Base-by-base conservation (phyloP, 2,888 invertebrate genomes). In the Calliphora vomitoria region DNA sequence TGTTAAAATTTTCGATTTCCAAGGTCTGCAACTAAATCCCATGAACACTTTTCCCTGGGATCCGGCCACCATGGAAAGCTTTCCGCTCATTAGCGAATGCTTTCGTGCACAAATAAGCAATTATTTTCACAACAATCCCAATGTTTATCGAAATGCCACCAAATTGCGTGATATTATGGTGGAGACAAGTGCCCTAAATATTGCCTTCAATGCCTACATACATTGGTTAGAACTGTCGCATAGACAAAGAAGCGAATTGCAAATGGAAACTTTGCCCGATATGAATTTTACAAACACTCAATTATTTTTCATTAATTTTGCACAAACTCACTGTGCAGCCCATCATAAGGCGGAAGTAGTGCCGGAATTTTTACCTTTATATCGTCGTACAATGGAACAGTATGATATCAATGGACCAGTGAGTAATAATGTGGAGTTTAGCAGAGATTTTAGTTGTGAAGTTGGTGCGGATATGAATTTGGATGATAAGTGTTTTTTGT, bases 241-340 rank as follows among this genome's bases (percentile, higher is more conserved):
- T 38, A 82, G 86, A 4, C 89, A 71, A 10, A 58, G 80, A n/a
- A 79, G 50, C 0, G 58, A 82, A 0, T 25, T 90, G 4, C 89
- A 91, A 0, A 35, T 72, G 1, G 93, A 93, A 69, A 93, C 93
- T 0, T 79, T 93, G 25, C 90, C 92, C 4, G 90, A 90, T 4
- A 69, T 93, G 0, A 90, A 93, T 68, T 93, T 91, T 31, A 92
- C 90, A 50, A 93, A 93, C 74, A 93, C 93, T 0, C 93, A 93
- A 84, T 86, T 93, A 0, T 93, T 93, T 62, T 93, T 93, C 60
- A 90, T 93, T 4, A 90, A 91, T 60, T 93, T 92, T 88, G 93
- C 93, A 0, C 93, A 93, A 69, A 90, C 90, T 0, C 92, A 89
- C 5, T 93, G 93, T 88, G 89, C 89, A 72, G 90, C 91, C 0